phyloP scores from a whole-genome alignment of 2,888 invertebrate genomes.

The Chaitophorus viminalis region DNA sequence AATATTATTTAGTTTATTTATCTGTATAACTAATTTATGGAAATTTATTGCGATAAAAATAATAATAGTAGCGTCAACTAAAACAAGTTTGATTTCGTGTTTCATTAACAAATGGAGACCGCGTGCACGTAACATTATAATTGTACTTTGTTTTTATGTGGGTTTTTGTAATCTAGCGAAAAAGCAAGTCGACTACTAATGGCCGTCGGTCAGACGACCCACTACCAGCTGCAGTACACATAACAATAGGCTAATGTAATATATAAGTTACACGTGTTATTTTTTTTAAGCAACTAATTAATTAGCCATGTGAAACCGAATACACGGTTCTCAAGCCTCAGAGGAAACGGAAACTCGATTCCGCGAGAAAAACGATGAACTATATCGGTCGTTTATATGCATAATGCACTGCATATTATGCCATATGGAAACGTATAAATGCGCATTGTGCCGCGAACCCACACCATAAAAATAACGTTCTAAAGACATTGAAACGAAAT shows the following conservation, averaged over 20 bases:
- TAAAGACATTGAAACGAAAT: conserved; percentile 10
- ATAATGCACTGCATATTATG: neutral
- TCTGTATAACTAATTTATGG: neutral
- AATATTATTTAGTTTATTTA: neutral
- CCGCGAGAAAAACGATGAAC: conserved; percentile 1
- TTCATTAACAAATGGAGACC: conserved; percentile 39
- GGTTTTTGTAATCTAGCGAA: conserved; percentile 18
- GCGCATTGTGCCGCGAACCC: neutral
- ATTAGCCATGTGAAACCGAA: conserved; percentile 34
- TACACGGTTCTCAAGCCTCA: neutral
- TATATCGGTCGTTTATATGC: neutral
- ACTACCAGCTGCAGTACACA: neutral
- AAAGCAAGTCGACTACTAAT: conserved; percentile 2
- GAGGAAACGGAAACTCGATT: conserved; percentile 35
- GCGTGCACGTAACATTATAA: neutral
- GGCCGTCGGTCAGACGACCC: conserved; percentile 3
- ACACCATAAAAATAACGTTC: neutral
- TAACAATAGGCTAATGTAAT: neutral
- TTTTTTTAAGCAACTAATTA: conserved; percentile 39
- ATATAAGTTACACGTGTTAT: neutral
- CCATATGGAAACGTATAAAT: neutral
- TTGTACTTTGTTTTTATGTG: neutral
- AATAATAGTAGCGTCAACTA: neutral
- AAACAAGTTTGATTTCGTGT: neutral
- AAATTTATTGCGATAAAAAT: neutral